phyloP scores from a whole-genome alignment of 2,888 invertebrate species.

The Teleogryllus oceanicus region DNA sequence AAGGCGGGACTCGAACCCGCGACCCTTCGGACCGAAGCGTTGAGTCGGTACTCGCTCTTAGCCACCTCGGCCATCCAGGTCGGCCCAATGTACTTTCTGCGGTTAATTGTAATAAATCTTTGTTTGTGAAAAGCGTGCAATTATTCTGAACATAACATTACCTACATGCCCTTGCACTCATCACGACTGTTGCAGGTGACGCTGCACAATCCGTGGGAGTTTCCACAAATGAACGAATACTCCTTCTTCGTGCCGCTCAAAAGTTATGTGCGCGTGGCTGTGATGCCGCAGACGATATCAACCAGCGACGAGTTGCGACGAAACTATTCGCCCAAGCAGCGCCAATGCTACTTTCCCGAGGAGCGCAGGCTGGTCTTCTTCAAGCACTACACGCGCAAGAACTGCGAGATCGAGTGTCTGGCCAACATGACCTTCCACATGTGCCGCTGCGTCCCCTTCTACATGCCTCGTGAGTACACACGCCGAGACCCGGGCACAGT shows the following conservation, averaged over 20 bases:
- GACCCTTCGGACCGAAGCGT: too few relatives aligned
- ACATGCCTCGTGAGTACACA: conserved; percentile 59
- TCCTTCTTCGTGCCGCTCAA: conserved; percentile 67
- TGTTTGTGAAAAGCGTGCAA: too few relatives aligned
- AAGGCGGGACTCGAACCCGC: too few relatives aligned
- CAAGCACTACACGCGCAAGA: conserved; percentile 67
- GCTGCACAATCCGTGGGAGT: conserved; percentile 65
- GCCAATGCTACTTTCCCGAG: conserved; percentile 65
- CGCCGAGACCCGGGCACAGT: too few relatives aligned
- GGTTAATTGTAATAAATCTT: too few relatives aligned
- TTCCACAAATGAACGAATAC: conserved; percentile 64
- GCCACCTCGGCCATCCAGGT: too few relatives aligned
- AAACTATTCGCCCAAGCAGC: conserved; percentile 55
- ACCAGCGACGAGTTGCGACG: conserved; percentile 61
- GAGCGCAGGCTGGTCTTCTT: conserved; percentile 64
- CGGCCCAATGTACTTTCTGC: too few relatives aligned
- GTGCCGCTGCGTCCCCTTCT: conserved; percentile 68
- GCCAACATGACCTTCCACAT: conserved; percentile 60
- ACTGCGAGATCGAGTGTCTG: conserved; percentile 70
- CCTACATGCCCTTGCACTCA: too few relatives aligned
- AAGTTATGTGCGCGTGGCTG: conserved; percentile 67
- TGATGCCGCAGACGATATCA: conserved; percentile 73
- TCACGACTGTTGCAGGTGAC: conserved; percentile 50
- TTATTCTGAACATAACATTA: too few relatives aligned
- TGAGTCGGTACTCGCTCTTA: too few relatives aligned